Percentiles rank a stretch among this genome's conserved stretches.
phyloP scores from a whole-genome alignment of 2,888 invertebrate species.

The Scaptomyza parva region DNA sequence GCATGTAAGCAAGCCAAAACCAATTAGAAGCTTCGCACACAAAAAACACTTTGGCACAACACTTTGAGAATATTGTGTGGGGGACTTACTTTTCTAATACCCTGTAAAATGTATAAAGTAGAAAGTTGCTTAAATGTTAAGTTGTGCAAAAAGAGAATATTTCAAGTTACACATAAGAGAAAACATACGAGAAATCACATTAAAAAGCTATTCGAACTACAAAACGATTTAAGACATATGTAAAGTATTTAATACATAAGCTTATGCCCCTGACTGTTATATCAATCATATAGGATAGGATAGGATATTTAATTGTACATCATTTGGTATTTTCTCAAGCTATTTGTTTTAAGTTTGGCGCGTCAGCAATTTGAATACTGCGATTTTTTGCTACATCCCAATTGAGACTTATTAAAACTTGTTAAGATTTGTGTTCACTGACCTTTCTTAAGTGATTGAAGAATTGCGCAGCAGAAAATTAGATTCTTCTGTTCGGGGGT shows the following conservation, averaged over 20 bases:
- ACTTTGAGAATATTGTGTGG: background rate
- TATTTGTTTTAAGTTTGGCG: constrained; percentile 14
- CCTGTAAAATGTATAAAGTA: constrained; percentile 2
- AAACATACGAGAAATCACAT: no score
- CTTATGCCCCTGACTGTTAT: no score
- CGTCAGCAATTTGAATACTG: constrained; percentile 15
- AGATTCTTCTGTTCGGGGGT: constrained; percentile 3
- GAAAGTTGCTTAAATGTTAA: background rate
- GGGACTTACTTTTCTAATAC: constrained; percentile 41
- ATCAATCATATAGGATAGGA: no score
- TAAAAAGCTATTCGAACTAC: no score
- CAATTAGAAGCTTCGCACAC: constrained; percentile 42
- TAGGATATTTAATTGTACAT: background rate
- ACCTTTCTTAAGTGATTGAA: constrained; percentile 24
- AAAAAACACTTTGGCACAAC: constrained; percentile 26
- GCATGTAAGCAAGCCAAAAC: background rate
- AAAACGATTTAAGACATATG: no score
- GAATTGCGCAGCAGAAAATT: constrained; percentile 44
- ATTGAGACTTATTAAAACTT: constrained; percentile 34
- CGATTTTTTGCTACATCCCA: constrained; percentile 14
- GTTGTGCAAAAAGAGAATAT: background rate
- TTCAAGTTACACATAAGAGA: no score
- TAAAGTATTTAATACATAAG: no score
- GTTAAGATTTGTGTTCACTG: constrained; percentile 43
- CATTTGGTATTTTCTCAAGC: background rate